phyloP scores from a whole-genome alignment of 1,140 invertebrate species.

The Venustaconcha ellipsiformis region DNA sequence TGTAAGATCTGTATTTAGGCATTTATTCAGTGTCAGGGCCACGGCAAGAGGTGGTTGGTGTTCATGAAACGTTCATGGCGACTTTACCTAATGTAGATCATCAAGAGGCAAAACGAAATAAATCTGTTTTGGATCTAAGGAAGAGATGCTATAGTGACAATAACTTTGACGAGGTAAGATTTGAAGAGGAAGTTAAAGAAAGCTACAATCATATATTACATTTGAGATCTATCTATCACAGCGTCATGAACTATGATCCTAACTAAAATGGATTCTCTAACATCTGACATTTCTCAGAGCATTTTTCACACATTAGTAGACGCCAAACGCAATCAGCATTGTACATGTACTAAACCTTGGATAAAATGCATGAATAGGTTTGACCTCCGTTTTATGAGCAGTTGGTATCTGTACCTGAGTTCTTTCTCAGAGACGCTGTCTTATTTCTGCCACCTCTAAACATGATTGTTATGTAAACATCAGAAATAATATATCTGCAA shows the following conservation, averaged over 20 bases:
- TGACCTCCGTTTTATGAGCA: slow-evolving; percentile 24
- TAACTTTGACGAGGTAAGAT: no score
- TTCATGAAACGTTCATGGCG: no score
- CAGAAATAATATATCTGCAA: slow-evolving; percentile 68
- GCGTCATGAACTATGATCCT: neutral
- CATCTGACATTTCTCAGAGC: neutral
- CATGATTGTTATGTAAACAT: slow-evolving; percentile 71
- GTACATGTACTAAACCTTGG: slow-evolving; percentile 25
- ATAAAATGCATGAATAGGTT: slow-evolving; percentile 41
- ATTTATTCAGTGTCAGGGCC: no score
- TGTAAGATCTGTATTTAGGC: neutral
- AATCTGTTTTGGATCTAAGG: no score
- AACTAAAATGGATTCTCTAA: no score
- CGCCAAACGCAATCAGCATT: neutral
- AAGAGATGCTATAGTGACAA: no score
- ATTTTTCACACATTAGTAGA: neutral
- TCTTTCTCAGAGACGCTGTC: slow-evolving; percentile 60
- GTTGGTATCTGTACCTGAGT: slow-evolving; percentile 36
- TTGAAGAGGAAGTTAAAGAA: no score
- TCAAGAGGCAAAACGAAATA: no score
- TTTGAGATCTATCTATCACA: neutral
- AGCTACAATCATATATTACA: neutral
- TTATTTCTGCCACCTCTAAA: no score
- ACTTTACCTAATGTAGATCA: no score
- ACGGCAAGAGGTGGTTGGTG: no score